Base-by-base conservation (phyloP, 2,888 invertebrate species). In the Willowsia nigromaculata region DNA sequence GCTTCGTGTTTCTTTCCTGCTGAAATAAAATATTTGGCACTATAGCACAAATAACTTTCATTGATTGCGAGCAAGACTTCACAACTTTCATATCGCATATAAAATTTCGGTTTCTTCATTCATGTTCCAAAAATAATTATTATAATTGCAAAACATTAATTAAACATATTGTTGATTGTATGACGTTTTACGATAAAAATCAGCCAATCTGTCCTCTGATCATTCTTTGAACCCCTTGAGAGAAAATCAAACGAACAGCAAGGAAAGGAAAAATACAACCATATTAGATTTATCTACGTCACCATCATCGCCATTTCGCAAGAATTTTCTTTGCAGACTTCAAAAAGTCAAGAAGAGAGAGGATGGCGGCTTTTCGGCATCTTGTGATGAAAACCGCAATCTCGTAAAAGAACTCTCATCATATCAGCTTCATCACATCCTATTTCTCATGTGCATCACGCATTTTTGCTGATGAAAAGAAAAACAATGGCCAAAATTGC, bases 391-490 rank as follows among this genome's bases (percentile, higher is more conserved):
- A 86, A 86, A 86, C 78, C 86, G 68, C 80, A 78, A 86, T 80
- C 80, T 86, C 53, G 80, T 68, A 78, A 50, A 56, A 78, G 62
- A 85, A 76, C 15, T 37, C 74, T 86, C 80, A 86, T 86, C 59
- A 22, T 43, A 83, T 50, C 78, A 78, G 9, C 78, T 53, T 78
- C 83, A 85, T 78, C 86, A 80, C 76, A 78, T 78, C 78, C 78
- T 33, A 85, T 80, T 62, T 80, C 86, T 47, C 86, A 86, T 86
- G 86, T 80, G 78, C 86, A 86, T 86, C 86, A 86, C 86, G 86
- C 85, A 85, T 85, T 85, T n/a, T 80, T 47, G 68, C 68, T 78
- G 85, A 80, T 86, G 80, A 68, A 68, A 80, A 80, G 50, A 50
- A 83, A 83, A 78, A 78, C 81, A 81, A 81, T 81, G 43, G 81